Evolutionary conservation across 2,888 invertebrate species (phyloP).

Genomic region (Pristionchus arcanus): DNA sequence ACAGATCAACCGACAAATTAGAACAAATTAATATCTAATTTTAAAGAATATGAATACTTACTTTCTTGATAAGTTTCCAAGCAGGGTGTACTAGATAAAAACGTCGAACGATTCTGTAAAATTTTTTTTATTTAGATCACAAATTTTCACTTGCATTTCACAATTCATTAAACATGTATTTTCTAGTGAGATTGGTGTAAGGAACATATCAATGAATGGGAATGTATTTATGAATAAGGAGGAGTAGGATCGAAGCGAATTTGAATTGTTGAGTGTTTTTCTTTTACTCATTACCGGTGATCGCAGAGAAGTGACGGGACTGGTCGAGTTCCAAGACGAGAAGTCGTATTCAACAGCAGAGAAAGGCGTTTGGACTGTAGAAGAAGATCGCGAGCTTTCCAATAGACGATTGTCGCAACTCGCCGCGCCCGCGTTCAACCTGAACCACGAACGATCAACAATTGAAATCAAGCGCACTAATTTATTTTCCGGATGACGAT

Average conservation of each 20-base stretch:
- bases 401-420: constrained; percentile 12
- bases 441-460: background rate
- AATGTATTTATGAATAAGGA: too few relatives aligned
- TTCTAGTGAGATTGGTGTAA: too few relatives aligned
- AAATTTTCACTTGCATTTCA: too few relatives aligned
- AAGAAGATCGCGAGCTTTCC: background rate
- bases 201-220: too few relatives aligned
- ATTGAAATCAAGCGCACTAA: too few relatives aligned
- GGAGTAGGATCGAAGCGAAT: too few relatives aligned
- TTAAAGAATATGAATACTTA: background rate
- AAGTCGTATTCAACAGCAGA: constrained; percentile 31
- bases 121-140: background rate
- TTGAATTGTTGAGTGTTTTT: too few relatives aligned
- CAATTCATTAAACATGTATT: too few relatives aligned
- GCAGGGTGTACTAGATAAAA: background rate
- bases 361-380: background rate
- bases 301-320: constrained; percentile 11
- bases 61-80: constrained; percentile 10
- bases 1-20: too few relatives aligned
- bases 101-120: constrained; percentile 19
- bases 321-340: background rate
- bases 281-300: background rate
- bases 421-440: background rate
- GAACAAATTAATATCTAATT: too few relatives aligned
- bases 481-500: too few relatives aligned